phyloP scores from a whole-genome alignment of 1,140 invertebrate genomes.

The Drosophila sulfurigaster region DNA sequence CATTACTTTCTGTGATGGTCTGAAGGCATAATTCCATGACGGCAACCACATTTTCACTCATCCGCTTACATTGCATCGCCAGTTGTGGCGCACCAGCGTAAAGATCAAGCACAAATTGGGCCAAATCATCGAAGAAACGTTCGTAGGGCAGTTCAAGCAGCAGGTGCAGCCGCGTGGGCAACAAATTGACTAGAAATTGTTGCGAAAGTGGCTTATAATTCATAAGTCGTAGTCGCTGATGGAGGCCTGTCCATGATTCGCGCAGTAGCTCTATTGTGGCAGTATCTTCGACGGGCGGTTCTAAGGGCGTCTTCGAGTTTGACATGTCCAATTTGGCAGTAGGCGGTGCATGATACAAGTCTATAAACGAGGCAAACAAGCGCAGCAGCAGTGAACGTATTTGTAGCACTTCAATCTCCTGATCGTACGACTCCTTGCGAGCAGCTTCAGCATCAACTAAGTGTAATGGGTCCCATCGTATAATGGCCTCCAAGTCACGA shows the following conservation, averaged over 20 bases:
- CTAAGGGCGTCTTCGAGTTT: conserved; percentile 12
- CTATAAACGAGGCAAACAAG: conserved; percentile 75
- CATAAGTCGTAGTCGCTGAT: conserved; percentile 71
- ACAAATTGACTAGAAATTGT: conserved; percentile 84
- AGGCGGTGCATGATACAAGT: conserved; percentile 66
- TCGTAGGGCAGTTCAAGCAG: conserved; percentile 80
- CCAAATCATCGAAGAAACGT: conserved; percentile 73
- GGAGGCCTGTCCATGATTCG: conserved; percentile 73
- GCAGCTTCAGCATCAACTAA: conserved; percentile 63
- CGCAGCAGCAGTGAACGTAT: conserved; percentile 72
- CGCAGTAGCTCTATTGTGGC: conserved; percentile 70
- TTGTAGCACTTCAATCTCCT: conserved; percentile 79
- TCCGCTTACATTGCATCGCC: conserved; percentile 59
- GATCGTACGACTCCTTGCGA: conserved; percentile 77
- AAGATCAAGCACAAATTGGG: conserved; percentile 70
- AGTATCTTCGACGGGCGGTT: conserved; percentile 36
- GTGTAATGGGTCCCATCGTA: conserved; percentile 87
- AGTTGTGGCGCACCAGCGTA: conserved; percentile 55
- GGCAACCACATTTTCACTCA: conserved; percentile 66
- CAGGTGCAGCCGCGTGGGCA: conserved; percentile 78
- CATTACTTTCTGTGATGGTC: conserved; percentile 72
- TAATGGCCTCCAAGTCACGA: conserved; percentile 87
- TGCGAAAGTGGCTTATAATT: conserved; percentile 80
- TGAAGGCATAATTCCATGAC: conserved; percentile 62
- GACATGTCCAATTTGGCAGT: conserved; percentile 36